Conservation (phyloP, 1,140 invertebrate genomes). For the Drosophila grimshawi region DNA sequence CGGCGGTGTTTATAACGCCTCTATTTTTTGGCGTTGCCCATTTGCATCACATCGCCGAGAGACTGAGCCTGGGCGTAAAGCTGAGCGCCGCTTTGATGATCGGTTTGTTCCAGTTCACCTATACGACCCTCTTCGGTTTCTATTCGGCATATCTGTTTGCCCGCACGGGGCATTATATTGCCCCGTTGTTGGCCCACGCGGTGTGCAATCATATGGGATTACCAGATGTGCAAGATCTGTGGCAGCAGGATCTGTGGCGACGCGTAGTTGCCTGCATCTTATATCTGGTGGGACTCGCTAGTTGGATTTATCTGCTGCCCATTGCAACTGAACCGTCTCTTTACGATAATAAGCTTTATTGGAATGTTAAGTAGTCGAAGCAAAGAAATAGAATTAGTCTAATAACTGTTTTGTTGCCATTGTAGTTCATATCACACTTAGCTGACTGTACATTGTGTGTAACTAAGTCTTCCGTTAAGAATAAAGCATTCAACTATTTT, state of each 20-base stretch:
- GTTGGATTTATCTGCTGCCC: slow-evolving; percentile 91
- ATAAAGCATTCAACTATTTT: slow-evolving; percentile 19
- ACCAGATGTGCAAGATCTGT: slow-evolving; percentile 93
- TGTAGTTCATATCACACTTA: slow-evolving; percentile 48
- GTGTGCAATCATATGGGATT: slow-evolving; percentile 99
- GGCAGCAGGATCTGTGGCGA: slow-evolving; percentile 88
- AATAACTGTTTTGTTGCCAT: slow-evolving; percentile 56
- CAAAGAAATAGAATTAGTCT: neutral
- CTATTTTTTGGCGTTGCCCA: slow-evolving; percentile 97
- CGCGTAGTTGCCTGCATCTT: slow-evolving; percentile 87
- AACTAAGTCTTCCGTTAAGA: slow-evolving; percentile 53
- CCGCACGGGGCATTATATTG: slow-evolving; percentile 93
- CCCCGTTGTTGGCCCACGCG: slow-evolving; percentile 94
- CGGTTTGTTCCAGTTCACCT: slow-evolving; percentile 94
- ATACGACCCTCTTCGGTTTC: slow-evolving; percentile 96
- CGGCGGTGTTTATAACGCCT: slow-evolving; percentile 93
- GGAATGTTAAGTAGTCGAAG: slow-evolving; percentile 69
- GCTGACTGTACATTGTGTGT: slow-evolving; percentile 28
- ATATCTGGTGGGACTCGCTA: slow-evolving; percentile 90
- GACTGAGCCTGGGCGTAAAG: slow-evolving; percentile 88
- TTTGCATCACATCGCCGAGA: slow-evolving; percentile 95
- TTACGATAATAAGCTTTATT: slow-evolving; percentile 90
- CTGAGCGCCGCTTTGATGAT: slow-evolving; percentile 88
- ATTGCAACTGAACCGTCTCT: slow-evolving; percentile 91
- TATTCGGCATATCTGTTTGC: slow-evolving; percentile 96